These are phyloP conservation scores for Apistogramma diplotaenia DNA, from an alignment of 2,113 vertebrate species.

Conservation along the genomic window DNA sequence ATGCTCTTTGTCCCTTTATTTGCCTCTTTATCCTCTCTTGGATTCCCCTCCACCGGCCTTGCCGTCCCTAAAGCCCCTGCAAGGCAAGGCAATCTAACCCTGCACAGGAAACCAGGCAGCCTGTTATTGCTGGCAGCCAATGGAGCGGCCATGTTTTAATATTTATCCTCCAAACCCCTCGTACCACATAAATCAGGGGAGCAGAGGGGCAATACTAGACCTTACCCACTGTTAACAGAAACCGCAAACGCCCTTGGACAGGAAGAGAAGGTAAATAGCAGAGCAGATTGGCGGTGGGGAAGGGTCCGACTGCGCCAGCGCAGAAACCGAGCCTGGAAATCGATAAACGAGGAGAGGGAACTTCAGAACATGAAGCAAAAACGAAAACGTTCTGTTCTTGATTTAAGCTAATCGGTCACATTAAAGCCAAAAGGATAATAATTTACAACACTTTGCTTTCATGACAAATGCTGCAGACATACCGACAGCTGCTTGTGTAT, in stretches of 20 bases:
- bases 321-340: conserved; percentile 31
- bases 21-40: background rate
- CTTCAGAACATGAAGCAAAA: background rate
- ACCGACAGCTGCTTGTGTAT: background rate
- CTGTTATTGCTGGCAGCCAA: conserved; percentile 74
- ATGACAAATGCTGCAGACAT: background rate
- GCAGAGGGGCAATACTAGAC: conserved; percentile 50
- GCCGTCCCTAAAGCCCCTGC: conserved; percentile 25
- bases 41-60: conserved; percentile 5
- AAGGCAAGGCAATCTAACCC: conserved; percentile 61
- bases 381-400: conserved; percentile 6
- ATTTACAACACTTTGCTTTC: background rate
- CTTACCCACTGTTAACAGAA: conserved; percentile 48
- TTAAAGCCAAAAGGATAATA: background rate
- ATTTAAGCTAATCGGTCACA: conserved; percentile 14
- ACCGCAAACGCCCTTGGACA: conserved; percentile 62
- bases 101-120: conserved; percentile 68
- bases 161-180: conserved; percentile 67
- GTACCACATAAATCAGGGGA: conserved; percentile 68
- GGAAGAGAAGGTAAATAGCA: conserved; percentile 58
- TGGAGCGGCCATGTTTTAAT: conserved; percentile 67
- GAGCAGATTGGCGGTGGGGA: conserved; percentile 35
- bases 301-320: conserved; percentile 27
- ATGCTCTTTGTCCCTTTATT: background rate
- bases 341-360: conserved; percentile 6